Percentiles rank a stretch among this genome's conserved stretches.
Evolutionary conservation across 2,888 invertebrate genomes (phyloP).

Genomic region (Dastarcus helophoroides): DNA sequence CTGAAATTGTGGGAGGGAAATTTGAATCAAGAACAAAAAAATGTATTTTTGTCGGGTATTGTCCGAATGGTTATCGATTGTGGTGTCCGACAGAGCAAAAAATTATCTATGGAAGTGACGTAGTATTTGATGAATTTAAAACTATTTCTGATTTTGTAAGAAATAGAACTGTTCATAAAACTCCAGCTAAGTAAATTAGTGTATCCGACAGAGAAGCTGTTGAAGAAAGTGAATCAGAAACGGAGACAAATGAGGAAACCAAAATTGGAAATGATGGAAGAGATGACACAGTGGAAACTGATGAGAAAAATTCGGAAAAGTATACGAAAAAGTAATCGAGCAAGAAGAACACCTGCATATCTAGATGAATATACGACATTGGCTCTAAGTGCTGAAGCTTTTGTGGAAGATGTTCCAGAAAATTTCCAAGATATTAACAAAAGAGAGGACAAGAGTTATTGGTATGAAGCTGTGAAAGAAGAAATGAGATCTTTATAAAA

Average conservation of each 20-base stretch:
- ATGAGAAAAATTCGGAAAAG: too few species aligned
- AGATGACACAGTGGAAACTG: too few species aligned
- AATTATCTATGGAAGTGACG: conserved; percentile 15
- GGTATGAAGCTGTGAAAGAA: conserved; percentile 15
- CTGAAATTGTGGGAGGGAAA: conserved; percentile 9
- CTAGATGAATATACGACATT: conserved; percentile 9
- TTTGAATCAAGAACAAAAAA: conserved; percentile 7
- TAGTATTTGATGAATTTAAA: conserved; percentile 18
- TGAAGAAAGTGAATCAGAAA: too few species aligned
- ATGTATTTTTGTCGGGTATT: conserved; percentile 12
- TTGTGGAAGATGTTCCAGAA: conserved; percentile 12
- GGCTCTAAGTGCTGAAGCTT: conserved; percentile 8
- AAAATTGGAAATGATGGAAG: too few species aligned
- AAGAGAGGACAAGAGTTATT: too few species aligned
- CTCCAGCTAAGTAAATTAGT: too few species aligned
- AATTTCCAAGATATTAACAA: conserved; percentile 9
- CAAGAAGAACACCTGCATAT: conserved; percentile 6
- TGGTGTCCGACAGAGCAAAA: conserved; percentile 15
- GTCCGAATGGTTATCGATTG: conserved; percentile 14
- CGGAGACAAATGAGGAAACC: too few species aligned
- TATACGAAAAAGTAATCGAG: conserved; percentile 7
- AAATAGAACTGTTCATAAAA: too few species aligned
- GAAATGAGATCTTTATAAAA: conserved; percentile 16
- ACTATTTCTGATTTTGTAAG: too few species aligned
- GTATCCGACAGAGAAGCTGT: too few species aligned